Evolutionary conservation across 2,888 invertebrate species (phyloP).

Genomic region (Strigamia transsilvanica): DNA sequence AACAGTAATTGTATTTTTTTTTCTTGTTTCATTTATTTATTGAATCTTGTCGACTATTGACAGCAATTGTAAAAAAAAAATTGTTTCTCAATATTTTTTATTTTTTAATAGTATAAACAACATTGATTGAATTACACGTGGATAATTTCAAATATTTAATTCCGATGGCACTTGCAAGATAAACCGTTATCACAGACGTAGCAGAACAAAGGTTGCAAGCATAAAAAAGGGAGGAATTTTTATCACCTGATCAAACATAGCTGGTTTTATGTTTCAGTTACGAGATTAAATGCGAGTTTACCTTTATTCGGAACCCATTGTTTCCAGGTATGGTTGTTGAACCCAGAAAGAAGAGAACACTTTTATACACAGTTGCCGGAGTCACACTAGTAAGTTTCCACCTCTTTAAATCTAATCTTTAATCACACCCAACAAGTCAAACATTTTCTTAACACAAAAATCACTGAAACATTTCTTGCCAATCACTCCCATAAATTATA

Average conservation of each 20-base stretch:
- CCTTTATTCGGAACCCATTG: not conserved
- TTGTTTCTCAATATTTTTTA: too few species aligned
- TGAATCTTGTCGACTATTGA: too few species aligned
- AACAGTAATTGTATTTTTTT: too few species aligned
- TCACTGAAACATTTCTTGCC: too few species aligned
- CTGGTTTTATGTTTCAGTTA: slow-evolving; percentile 11
- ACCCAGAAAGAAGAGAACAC: slow-evolving; percentile 13
- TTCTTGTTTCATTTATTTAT: too few species aligned
- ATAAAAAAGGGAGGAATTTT: slow-evolving; percentile 19
- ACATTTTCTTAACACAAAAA: too few species aligned
- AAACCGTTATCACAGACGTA: not conserved
- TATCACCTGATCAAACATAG: not conserved
- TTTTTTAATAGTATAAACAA: too few species aligned
- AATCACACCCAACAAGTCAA: too few species aligned
- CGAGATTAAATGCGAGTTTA: slow-evolving; percentile 9
- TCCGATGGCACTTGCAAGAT: not conserved
- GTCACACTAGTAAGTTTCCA: not conserved
- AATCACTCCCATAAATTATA: not conserved
- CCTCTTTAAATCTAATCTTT: too few species aligned
- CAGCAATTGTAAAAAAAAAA: too few species aligned
- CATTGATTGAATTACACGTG: not conserved
- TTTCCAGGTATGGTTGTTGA: slow-evolving; percentile 15
- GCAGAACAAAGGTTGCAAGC: slow-evolving; percentile 17
- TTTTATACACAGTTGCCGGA: not conserved
- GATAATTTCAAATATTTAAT: not conserved